Evolutionary conservation across 1,140 invertebrate species (phyloP), one percentile per base, ranked within the genome.

Genomic region (Charaxes varanes): DNA sequence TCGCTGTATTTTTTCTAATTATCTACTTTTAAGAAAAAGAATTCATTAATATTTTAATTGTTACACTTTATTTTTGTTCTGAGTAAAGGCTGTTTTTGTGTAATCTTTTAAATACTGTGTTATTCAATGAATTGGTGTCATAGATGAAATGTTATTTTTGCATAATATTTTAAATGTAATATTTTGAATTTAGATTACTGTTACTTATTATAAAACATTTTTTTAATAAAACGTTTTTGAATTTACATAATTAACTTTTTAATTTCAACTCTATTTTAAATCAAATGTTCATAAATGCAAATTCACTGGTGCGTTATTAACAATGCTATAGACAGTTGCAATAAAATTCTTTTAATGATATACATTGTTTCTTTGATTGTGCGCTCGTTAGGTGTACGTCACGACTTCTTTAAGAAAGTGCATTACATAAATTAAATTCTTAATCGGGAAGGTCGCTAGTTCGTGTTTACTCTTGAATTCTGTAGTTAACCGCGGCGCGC

Each of bases 341-440:
- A 37, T 8, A 7, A 27, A 11, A 17, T n/a, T 10, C 15, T 37
- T 28, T 4, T 1, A 11, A 2, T 4, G 8, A 26, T 26, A 12
- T 11, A 6, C 11, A 11, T 1, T 26, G 10, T 37, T 37, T 21
- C 11, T 35, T 27, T 36, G 8, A 19, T 11, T 11, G 5, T 30
- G 4, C 4, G 27, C 27, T 22, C 24, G 31, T 32, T 40, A 38
- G 41, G 11, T 7, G 35, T 43, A 67, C 66, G 72, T 74, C 68
- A 77, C 53, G 45, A 65, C 61, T 63, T 69, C 61, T 62, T 40
- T 69, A 77, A 76, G 77, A 82, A 82, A 82, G 77, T 82, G 68
- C 70, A 77, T 71, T 79, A 76, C 60, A 73, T 81, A 73, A 71
- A 79, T 77, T 74, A 74, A 74, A 70, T 69, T 59, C 45, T 68